A percentile compares a stretch with the other conserved stretches of the same genome.
Evolutionary conservation across 2,888 invertebrate species (phyloP).

Genomic region (Chelonus formosanus): DNA sequence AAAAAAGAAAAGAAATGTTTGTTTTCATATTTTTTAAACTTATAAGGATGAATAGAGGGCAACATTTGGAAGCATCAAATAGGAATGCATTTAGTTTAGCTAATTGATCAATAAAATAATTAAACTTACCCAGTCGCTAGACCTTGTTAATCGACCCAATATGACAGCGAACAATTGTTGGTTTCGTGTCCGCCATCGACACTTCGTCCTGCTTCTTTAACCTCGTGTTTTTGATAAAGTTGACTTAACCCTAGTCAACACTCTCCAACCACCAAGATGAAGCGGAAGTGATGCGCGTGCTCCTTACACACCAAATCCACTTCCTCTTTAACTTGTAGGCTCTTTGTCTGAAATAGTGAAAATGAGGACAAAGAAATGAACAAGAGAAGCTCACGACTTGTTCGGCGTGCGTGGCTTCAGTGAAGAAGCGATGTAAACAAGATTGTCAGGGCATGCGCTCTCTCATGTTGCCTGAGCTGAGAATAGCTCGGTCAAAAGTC

Average conservation of each 20-base stretch:
- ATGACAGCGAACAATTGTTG: constrained; percentile 45
- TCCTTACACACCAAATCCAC: constrained; percentile 13
- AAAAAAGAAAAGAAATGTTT: too few species aligned
- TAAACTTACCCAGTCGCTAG: constrained; percentile 44
- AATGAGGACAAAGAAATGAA: background rate
- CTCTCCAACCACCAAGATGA: background rate
- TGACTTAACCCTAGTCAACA: background rate
- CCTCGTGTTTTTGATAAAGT: constrained; percentile 6
- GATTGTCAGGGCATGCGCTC: constrained; percentile 45
- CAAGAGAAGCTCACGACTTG: constrained; percentile 24
- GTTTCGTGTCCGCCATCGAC: constrained; percentile 43
- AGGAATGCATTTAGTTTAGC: too few species aligned
- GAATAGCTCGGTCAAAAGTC: constrained; percentile 33
- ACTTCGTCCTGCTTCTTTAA: constrained; percentile 34
- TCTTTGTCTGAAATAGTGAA: background rate
- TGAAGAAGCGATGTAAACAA: constrained; percentile 46
- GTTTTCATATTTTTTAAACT: too few species aligned
- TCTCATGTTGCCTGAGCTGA: constrained; percentile 5
- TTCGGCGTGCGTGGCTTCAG: constrained; percentile 40
- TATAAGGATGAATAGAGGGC: too few species aligned
- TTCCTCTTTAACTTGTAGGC: background rate
- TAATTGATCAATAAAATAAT: background rate
- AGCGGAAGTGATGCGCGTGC: background rate
- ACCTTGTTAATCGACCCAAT: constrained; percentile 42
- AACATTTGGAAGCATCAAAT: too few species aligned